Base-by-base conservation (phyloP, 2,888 invertebrate species). In the Nomada ruficornis region DNA sequence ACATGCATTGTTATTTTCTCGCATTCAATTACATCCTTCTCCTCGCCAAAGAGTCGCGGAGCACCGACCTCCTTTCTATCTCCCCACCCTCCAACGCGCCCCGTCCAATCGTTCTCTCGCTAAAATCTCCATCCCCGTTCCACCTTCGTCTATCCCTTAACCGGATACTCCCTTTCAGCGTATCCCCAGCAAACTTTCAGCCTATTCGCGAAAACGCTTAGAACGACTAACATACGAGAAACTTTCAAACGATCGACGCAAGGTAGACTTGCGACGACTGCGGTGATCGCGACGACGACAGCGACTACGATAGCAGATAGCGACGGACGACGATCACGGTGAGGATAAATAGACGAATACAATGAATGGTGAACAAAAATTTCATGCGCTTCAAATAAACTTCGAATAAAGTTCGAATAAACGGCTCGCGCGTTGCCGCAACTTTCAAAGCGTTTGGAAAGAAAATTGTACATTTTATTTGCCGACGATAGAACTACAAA, bases 1-100 rank as follows among this genome's bases (percentile, higher is more conserved):
- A 92, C 90, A 92, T 92, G 93, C 93, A 92, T 93, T 91, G 90
- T 91, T 90, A 89, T 90, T 91, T 88, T 87, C 86, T 90, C 84
- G 88, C 90, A 89, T 86, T 90, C 90, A 88, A 89, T 90, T 89
- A 88, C 88, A 89, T 88, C 80, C 80, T 84, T 36, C 36, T 88
- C 70, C 77, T 60, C 57, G 26, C 67, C 68, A 42, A 78, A 68
- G 77, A 77, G 64, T 75, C 11, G 63, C 82, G 65, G 23, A 72
- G n/a, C 55, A 26, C 36, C 47, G 59, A 57, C 62, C 71, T 47
- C 18, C 20, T 54, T 26, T n/a, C 26, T 47, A 23, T 60, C 29
- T 18, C 52, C 73, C 26, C 64, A 26, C 44, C 18, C 18, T 50
- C 42, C 15, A 57, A 15, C 57, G 42, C 62, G 62, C 57, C 47